These are phyloP conservation scores for Nycticebus coucang DNA, from an alignment of 2,113 vertebrate species.

Conservation along the genomic window DNA sequence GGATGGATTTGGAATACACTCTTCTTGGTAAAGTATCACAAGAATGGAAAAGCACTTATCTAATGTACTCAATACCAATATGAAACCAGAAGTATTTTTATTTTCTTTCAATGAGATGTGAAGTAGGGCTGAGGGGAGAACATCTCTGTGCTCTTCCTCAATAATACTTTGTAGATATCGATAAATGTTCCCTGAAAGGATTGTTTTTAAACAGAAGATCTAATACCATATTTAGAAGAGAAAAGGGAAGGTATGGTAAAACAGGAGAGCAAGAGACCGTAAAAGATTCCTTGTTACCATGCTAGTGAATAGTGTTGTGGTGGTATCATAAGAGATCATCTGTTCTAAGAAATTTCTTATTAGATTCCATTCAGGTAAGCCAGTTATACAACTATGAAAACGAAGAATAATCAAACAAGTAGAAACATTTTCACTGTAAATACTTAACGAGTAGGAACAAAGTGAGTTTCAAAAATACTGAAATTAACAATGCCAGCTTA, in stretches of 20 bases:
- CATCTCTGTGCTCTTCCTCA: background rate
- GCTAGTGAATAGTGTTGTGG: background rate
- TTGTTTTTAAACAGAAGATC: background rate
- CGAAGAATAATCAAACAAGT: background rate
- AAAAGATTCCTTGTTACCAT: background rate
- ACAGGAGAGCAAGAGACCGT: background rate
- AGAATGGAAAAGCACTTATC: too few relatives aligned
- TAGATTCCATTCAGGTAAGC: background rate
- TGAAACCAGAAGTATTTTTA: background rate
- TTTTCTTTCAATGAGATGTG: background rate
- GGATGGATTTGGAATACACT: too few relatives aligned
- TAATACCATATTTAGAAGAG: background rate
- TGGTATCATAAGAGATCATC: background rate
- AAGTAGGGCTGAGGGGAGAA: background rate
- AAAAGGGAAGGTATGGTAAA: background rate
- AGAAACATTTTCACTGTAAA: background rate
- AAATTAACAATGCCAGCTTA: background rate
- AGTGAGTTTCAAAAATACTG: background rate
- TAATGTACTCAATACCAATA: too few relatives aligned
- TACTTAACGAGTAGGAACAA: background rate
- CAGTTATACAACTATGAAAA: background rate
- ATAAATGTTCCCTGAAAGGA: background rate
- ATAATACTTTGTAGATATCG: background rate
- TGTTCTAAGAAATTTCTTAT: background rate
- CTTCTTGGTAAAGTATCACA: too few relatives aligned